These are phyloP conservation scores for Stramonita haemastoma DNA, from an alignment of 2,888 invertebrate genomes.

Conservation along the genomic window DNA sequence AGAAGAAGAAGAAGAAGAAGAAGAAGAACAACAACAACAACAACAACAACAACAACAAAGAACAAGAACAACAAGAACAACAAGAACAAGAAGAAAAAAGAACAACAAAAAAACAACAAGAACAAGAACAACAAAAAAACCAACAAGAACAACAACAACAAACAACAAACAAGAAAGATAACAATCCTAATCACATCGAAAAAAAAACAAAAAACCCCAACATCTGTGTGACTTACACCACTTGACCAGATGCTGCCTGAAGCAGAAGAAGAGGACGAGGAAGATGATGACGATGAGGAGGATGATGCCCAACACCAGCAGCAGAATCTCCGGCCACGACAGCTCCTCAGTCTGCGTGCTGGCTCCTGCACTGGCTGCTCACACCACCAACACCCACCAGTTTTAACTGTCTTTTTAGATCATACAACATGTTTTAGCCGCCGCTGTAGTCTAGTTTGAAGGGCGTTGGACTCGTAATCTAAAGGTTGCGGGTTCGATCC, in stretches of 20 bases:
- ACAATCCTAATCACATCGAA: neutral
- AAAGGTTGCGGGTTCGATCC: no score
- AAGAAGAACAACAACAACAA: neutral
- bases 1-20: neutral
- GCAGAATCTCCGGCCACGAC: slow-evolving; percentile 38
- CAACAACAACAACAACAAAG: no score
- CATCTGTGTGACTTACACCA: slow-evolving; percentile 42
- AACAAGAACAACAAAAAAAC: no score
- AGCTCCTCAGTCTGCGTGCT: slow-evolving; percentile 39
- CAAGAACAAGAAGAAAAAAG: no score
- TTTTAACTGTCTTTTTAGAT: no score
- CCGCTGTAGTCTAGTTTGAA: no score
- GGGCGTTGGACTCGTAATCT: no score
- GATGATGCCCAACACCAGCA: slow-evolving; percentile 49
- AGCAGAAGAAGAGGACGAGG: slow-evolving; percentile 48
- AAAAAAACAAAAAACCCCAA: neutral
- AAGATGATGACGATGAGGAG: slow-evolving; percentile 47
- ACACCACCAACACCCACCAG: neutral
- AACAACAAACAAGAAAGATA: neutral
- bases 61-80: no score
- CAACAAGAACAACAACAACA: neutral
- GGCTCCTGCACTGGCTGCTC: slow-evolving; percentile 37
- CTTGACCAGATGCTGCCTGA: slow-evolving; percentile 43
- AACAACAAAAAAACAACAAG: no score
- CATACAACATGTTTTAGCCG: no score